These are phyloP conservation scores for Mus musculus DNA, from an alignment of 2,113 vertebrate species.

Conservation along the genomic window DNA sequence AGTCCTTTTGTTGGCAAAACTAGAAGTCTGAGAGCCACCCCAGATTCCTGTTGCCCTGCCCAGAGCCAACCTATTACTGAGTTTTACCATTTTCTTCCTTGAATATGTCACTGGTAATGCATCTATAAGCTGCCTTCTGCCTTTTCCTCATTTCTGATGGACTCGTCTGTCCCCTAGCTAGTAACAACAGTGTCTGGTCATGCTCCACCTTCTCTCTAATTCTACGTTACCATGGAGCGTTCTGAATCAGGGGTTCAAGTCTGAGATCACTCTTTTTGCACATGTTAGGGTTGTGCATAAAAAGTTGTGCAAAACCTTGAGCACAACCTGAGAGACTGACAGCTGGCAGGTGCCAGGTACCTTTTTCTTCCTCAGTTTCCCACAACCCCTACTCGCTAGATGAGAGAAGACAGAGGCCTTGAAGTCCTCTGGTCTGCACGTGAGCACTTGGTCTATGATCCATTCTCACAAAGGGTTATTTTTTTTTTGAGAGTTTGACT, in stretches of 20 bases:
- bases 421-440: background rate
- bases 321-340: background rate
- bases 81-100: background rate
- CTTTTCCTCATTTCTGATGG: constrained; percentile 4
- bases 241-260: background rate
- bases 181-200: background rate
- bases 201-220: background rate
- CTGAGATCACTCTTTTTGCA: background rate
- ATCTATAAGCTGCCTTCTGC: constrained; percentile 10
- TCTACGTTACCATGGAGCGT: background rate
- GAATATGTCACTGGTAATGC: background rate
- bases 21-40: constrained; percentile 34
- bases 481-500: background rate
- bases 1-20: background rate
- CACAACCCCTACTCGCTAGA: background rate
- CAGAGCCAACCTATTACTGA: background rate
- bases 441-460: background rate
- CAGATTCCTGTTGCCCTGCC: background rate
- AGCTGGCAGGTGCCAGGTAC: background rate
- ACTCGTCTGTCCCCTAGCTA: background rate
- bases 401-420: background rate
- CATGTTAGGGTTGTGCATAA: background rate
- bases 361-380: background rate
- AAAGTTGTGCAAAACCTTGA: background rate
- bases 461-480: background rate